Conservation (phyloP, 2,888 invertebrate species). For the Caenorhabditis parvicauda region DNA sequence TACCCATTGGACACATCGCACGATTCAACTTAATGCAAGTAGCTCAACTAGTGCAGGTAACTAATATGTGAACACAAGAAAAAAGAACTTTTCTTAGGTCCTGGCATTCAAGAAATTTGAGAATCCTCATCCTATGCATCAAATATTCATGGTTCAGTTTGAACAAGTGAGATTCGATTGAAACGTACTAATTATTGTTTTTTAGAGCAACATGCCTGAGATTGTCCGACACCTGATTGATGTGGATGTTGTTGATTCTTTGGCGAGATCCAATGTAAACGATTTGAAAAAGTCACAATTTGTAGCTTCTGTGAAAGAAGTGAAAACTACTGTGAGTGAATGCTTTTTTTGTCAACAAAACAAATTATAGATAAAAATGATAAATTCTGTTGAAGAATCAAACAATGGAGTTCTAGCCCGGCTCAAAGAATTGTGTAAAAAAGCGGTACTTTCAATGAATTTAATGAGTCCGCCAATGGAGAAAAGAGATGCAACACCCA, state of each 20-base stretch:
- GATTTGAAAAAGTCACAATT: conserved; percentile 10
- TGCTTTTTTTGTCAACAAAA: conserved; percentile 7
- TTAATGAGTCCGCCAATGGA: no score
- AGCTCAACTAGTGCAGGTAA: conserved; percentile 76
- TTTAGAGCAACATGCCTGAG: no score
- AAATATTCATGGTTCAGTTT: conserved; percentile 64
- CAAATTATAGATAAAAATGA: conserved; percentile 13
- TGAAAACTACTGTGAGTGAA: conserved; percentile 42
- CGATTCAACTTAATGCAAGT: conserved; percentile 76
- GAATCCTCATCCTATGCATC: conserved; percentile 74
- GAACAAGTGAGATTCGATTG: conserved; percentile 11
- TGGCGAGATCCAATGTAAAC: background rate
- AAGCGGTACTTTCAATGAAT: no score
- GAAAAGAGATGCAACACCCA: no score
- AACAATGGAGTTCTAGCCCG: no score
- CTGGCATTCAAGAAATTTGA: conserved; percentile 82
- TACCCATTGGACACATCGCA: conserved; percentile 84
- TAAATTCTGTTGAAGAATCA: no score
- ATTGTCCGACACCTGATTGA: no score
- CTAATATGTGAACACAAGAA: background rate
- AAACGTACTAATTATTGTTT: background rate
- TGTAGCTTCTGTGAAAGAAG: conserved; percentile 47
- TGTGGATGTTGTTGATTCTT: background rate
- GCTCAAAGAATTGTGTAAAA: no score
- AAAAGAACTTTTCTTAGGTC: conserved; percentile 70